Percentiles rank a stretch among this genome's conserved stretches.
phyloP scores from a whole-genome alignment of 2,113 vertebrate genomes.

The Oncorhynchus masou region DNA sequence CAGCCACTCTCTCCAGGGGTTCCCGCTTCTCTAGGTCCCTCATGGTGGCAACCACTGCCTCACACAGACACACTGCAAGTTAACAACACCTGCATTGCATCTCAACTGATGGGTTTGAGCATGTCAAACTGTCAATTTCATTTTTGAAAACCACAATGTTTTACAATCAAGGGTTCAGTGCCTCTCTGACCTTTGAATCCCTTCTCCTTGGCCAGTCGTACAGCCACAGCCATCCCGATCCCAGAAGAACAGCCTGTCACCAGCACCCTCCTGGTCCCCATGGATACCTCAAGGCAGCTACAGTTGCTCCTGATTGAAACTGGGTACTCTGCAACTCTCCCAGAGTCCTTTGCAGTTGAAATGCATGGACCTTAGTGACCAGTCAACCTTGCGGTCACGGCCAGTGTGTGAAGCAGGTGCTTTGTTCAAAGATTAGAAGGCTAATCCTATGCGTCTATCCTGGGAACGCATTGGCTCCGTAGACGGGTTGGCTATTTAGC shows the following conservation, averaged over 20 bases:
- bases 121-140: neutral
- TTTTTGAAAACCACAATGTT: neutral
- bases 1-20: constrained; percentile 66
- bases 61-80: constrained; percentile 14
- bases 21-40: constrained; percentile 63
- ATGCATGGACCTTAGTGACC: neutral
- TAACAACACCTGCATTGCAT: neutral
- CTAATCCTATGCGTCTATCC: neutral
- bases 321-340: neutral
- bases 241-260: constrained; percentile 84
- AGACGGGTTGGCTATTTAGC: too few relatives aligned
- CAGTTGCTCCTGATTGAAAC: neutral
- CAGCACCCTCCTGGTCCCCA: constrained; percentile 70
- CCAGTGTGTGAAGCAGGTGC: neutral
- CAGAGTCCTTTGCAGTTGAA: neutral
- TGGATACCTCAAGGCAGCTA: constrained; percentile 38
- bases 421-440: neutral
- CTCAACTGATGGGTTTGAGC: neutral
- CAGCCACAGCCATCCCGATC: constrained; percentile 79
- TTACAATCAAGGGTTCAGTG: neutral
- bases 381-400: neutral
- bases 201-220: constrained; percentile 74
- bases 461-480: neutral
- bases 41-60: constrained; percentile 76
- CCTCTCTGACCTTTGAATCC: constrained; percentile 75